Conservation (phyloP, 2,797 vertebrate genomes). For the Acanthurus lineatus region DNA sequence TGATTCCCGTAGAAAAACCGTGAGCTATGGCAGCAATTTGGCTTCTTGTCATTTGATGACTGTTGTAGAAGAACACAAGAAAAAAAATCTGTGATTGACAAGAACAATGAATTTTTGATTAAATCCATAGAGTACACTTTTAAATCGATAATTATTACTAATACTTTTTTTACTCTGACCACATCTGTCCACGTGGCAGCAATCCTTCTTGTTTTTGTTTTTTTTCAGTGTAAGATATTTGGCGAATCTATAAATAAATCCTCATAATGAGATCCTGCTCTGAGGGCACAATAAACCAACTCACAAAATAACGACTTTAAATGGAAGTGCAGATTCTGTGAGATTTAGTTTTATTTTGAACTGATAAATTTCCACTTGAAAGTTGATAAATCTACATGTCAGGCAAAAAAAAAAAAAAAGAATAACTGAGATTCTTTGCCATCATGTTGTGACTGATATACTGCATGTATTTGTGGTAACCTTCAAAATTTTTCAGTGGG, state of each 20-base stretch:
- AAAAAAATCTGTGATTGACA: too few relatives aligned
- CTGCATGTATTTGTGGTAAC: neutral
- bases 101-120: conserved; percentile 37
- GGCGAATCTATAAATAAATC: neutral
- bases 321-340: conserved; percentile 25
- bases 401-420: neutral
- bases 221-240: conserved; percentile 24
- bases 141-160: conserved; percentile 3
- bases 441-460: conserved; percentile 9
- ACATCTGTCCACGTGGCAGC: neutral
- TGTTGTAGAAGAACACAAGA: neutral
- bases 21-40: conserved; percentile 21
- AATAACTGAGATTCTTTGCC: conserved; percentile 20
- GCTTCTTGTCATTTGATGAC: conserved; percentile 34
- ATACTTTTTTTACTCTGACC: neutral
- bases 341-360: conserved; percentile 16
- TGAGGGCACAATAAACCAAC: conserved; percentile 9
- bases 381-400: conserved; percentile 7
- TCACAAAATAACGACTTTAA: conserved; percentile 28
- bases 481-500: conserved; percentile 15
- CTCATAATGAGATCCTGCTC: neutral
- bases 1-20: conserved; percentile 23
- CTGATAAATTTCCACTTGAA: neutral
- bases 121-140: neutral
- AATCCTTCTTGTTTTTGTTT: conserved; percentile 12